Conservation (phyloP, 2,113 vertebrate species). For the Cromileptes altivelis region DNA sequence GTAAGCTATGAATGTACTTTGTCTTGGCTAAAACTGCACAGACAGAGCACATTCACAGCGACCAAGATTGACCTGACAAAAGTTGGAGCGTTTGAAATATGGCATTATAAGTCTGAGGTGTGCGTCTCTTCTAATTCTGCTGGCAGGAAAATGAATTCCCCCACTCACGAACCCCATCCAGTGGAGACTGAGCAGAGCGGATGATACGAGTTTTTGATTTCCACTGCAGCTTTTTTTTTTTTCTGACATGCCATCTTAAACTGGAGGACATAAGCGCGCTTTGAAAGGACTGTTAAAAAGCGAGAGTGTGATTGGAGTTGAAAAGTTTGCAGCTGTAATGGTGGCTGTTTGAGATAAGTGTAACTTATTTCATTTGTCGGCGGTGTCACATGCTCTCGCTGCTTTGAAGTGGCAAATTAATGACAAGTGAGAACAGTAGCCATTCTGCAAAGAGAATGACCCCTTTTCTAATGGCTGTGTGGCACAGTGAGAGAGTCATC, state of each 20-base stretch:
- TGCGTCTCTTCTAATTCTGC: neutral
- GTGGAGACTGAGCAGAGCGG: slow-evolving; percentile 8
- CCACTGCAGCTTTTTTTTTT: neutral
- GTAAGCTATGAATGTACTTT: slow-evolving; percentile 29
- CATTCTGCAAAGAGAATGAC: slow-evolving; percentile 96
- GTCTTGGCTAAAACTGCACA: neutral
- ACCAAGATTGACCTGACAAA: neutral
- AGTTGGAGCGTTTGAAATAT: neutral
- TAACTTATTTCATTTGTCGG: slow-evolving; percentile 94
- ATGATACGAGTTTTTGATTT: slow-evolving; percentile 4
- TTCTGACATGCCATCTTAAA: slow-evolving; percentile 46
- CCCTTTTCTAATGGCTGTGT: slow-evolving; percentile 92
- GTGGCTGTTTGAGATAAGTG: slow-evolving; percentile 94
- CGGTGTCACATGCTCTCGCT: slow-evolving; percentile 91
- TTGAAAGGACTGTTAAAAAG: slow-evolving; percentile 67
- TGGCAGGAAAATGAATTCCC: neutral
- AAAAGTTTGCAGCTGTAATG: slow-evolving; percentile 92
- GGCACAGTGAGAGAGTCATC: slow-evolving; percentile 95
- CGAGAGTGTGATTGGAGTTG: slow-evolving; percentile 66
- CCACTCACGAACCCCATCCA: slow-evolving; percentile 12
- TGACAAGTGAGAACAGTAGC: slow-evolving; percentile 94
- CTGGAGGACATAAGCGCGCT: slow-evolving; percentile 48
- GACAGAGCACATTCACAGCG: too few relatives aligned
- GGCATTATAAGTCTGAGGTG: neutral
- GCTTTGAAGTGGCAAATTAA: slow-evolving; percentile 99